Conservation (phyloP, 1,140 invertebrate species). For the Brachionus plicatilis region DNA sequence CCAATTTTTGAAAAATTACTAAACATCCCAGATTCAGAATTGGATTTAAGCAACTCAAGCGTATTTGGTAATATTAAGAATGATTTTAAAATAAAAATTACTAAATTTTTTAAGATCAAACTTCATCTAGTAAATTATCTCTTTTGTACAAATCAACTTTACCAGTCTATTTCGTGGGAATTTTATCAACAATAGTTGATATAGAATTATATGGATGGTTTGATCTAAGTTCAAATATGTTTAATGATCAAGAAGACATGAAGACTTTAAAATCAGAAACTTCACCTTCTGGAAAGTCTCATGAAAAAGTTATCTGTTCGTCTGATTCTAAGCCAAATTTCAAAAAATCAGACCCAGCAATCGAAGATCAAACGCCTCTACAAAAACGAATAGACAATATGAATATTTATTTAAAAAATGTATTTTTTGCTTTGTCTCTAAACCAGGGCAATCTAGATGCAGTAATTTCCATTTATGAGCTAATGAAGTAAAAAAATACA, state of each 20-base stretch:
- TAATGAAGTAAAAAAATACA: constrained; percentile 13
- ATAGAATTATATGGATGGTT: constrained; percentile 29
- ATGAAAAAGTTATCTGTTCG: constrained; percentile 22
- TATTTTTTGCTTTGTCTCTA: constrained; percentile 34
- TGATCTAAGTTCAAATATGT: background rate
- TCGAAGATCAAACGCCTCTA: background rate
- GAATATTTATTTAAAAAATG: constrained; percentile 24
- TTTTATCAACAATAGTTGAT: constrained; percentile 25
- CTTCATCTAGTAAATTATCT: background rate
- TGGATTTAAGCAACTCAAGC: background rate
- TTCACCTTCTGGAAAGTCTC: background rate
- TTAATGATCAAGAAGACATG: background rate
- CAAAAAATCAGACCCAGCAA: background rate
- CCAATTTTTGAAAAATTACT: constrained; percentile 38
- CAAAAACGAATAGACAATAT: constrained; percentile 21
- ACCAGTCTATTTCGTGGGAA: constrained; percentile 31
- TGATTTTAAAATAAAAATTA: background rate
- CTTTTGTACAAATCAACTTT: constrained; percentile 16
- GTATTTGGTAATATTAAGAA: background rate
- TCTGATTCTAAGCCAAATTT: background rate
- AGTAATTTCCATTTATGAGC: constrained; percentile 32
- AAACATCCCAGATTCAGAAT: background rate
- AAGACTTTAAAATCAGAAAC: background rate
- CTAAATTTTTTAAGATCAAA: background rate
- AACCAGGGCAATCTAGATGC: constrained; percentile 14